These are phyloP conservation scores for Tupiocoris notatus DNA, from an alignment of 2,888 invertebrate genomes.

Conservation along the genomic window DNA sequence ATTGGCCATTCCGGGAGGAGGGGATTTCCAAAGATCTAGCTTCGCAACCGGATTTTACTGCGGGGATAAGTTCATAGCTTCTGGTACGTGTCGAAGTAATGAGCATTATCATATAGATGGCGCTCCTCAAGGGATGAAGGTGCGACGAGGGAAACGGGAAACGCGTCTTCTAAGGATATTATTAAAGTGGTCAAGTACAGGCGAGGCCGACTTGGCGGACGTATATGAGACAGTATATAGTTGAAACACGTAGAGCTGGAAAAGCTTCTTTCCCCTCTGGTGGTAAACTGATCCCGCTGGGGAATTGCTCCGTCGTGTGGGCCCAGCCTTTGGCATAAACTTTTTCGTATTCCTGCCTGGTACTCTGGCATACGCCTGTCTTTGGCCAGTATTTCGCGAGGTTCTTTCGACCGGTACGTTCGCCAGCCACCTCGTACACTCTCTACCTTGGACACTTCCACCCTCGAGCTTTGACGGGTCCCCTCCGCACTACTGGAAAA, in stretches of 20 bases:
- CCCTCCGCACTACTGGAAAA: neutral
- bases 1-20: neutral
- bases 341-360: neutral
- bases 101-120: conserved; percentile 37
- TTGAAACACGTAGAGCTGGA: conserved; percentile 39
- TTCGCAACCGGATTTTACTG: neutral
- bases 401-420: neutral
- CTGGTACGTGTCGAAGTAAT: conserved; percentile 16
- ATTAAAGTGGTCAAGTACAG: conserved; percentile 21
- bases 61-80: neutral
- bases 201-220: neutral
- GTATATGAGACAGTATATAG: conserved; percentile 43
- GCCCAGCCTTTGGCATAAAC: neutral
- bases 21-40: neutral
- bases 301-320: conserved; percentile 21
- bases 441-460: neutral
- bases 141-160: neutral
- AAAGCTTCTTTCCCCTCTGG: conserved; percentile 6
- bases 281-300: conserved; percentile 22
- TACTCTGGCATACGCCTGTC: neutral
- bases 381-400: neutral
- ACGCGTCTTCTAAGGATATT: neutral
- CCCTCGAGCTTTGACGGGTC: neutral
- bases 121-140: neutral
- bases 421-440: neutral